A percentile compares a stretch with the other conserved stretches of the same genome.
These are phyloP conservation scores for Neolamprologus caudopunctatus DNA, from an alignment of 2,113 vertebrate species.

Conservation along the genomic window DNA sequence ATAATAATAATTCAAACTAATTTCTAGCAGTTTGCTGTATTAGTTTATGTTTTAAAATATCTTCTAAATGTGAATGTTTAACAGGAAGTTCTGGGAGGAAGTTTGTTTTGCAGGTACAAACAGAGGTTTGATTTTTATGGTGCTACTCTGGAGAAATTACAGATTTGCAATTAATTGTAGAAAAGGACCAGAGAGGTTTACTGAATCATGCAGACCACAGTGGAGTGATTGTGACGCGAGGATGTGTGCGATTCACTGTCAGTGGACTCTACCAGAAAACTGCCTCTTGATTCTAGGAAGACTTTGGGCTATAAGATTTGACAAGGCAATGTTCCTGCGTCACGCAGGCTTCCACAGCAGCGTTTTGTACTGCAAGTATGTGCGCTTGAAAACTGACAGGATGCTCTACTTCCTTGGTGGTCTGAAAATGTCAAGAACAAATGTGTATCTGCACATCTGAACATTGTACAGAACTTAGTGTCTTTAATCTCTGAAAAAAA, in stretches of 20 bases:
- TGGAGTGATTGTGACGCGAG: not conserved
- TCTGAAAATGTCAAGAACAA: not conserved
- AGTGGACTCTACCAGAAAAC: not conserved
- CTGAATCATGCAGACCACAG: not conserved
- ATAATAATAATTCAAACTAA: not conserved
- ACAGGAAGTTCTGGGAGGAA: not conserved
- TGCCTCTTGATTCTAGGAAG: not conserved
- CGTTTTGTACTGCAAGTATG: not conserved
- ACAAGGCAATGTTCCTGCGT: not conserved
- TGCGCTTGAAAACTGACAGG: not conserved
- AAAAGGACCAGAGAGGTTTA: not conserved
- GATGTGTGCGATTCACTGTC: not conserved
- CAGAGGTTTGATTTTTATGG: not conserved
- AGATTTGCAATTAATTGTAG: not conserved
- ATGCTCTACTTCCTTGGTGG: slow-evolving; percentile 6
- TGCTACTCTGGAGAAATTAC: not conserved
- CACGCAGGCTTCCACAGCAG: not conserved
- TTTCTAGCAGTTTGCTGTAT: not conserved
- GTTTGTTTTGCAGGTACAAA: not conserved
- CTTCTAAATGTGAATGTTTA: not conserved
- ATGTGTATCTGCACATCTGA: not conserved
- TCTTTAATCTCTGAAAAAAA: not conserved
- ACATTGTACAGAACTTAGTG: not conserved
- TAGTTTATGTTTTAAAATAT: not conserved
- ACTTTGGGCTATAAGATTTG: not conserved